Evolutionary conservation across 2,888 invertebrate species (phyloP).

Genomic region (Lasius fuliginosus): DNA sequence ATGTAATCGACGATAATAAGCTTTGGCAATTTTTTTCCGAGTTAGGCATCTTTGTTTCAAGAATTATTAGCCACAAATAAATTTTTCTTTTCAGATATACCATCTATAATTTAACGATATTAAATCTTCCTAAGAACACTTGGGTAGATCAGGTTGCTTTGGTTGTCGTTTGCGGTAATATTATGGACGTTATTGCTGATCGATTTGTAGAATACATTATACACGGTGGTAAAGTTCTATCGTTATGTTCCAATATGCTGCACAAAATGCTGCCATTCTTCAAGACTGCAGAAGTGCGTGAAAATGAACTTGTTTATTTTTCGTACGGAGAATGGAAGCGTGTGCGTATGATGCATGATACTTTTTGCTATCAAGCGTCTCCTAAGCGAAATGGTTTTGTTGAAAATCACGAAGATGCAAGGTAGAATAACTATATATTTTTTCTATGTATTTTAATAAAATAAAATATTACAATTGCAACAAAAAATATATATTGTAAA

Average conservation of each 20-base stretch:
- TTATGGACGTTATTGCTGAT: constrained; percentile 89
- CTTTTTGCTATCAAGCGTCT: constrained; percentile 95
- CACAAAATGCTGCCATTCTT: constrained; percentile 93
- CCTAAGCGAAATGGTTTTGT: constrained; percentile 94
- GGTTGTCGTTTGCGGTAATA: constrained; percentile 93
- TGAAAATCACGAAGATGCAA: constrained; percentile 90
- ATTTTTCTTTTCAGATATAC: constrained; percentile 83
- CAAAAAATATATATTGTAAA: neutral
- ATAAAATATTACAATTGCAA: neutral
- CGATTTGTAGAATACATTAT: constrained; percentile 91
- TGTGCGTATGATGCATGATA: constrained; percentile 95
- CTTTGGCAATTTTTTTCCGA: constrained; percentile 13
- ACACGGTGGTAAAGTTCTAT: constrained; percentile 92
- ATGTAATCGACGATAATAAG: constrained; percentile 10
- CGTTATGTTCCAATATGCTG: constrained; percentile 93
- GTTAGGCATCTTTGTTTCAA: constrained; percentile 3
- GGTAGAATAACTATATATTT: constrained; percentile 73
- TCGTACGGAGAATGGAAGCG: constrained; percentile 94
- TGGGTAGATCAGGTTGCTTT: constrained; percentile 91
- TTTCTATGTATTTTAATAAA: constrained; percentile 10
- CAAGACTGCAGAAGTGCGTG: constrained; percentile 94
- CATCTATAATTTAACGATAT: constrained; percentile 85
- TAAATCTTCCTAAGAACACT: constrained; percentile 86
- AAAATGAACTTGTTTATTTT: constrained; percentile 94
- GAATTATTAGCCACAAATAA: constrained; percentile 4